A percentile compares a stretch with the other conserved stretches of the same genome.
phyloP scores from a whole-genome alignment of 2,888 invertebrate species.

The Oasisia sp. region DNA sequence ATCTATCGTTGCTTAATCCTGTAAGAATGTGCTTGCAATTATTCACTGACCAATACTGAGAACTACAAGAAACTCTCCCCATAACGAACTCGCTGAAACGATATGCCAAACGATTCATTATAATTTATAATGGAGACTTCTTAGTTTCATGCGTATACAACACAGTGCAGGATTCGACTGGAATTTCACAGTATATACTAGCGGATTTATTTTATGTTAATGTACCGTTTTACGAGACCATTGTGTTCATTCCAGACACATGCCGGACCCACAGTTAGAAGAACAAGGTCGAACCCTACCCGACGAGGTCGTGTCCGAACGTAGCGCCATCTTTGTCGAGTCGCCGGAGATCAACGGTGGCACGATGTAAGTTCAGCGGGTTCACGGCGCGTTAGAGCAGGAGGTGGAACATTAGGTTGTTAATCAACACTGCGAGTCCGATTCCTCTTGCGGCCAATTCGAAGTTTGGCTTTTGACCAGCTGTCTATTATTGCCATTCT shows the following conservation, averaged over 20 bases:
- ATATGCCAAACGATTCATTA: no score
- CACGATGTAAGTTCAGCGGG: conserved; percentile 19
- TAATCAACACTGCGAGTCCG: neutral
- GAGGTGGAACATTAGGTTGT: neutral
- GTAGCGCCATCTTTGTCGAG: conserved; percentile 18
- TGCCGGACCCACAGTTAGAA: neutral
- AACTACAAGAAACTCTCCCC: no score
- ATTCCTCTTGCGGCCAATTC: neutral
- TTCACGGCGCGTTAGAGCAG: neutral
- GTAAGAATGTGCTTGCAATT: neutral
- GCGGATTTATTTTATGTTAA: no score
- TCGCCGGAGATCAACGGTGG: conserved; percentile 24
- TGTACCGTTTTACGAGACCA: no score
- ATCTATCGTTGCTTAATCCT: no score
- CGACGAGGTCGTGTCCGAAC: neutral
- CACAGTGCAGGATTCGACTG: no score
- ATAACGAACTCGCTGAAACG: no score
- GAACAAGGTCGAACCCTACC: conserved; percentile 14
- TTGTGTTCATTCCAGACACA: neutral
- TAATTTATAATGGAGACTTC: no score
- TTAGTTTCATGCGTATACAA: no score
- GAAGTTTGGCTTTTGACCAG: neutral
- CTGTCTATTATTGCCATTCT: neutral
- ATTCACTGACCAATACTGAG: no score
- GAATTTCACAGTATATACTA: no score